These are phyloP conservation scores for Parauchenoglanis punctatus DNA, from an alignment of 2,797 vertebrate species.

Conservation along the genomic window DNA sequence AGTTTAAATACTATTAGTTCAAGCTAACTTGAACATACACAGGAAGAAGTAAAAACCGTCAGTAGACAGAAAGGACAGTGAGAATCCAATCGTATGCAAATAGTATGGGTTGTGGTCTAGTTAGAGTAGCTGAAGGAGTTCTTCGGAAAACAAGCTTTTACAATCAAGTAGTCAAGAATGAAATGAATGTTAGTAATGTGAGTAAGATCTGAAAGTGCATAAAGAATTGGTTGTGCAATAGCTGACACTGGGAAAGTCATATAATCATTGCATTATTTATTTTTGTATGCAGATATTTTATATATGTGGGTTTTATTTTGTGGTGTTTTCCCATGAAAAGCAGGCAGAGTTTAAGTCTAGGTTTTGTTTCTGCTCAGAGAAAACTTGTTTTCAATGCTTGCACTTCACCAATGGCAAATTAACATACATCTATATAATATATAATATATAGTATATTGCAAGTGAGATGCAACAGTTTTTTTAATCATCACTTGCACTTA, in stretches of 20 bases:
- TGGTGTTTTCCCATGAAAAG: conserved; percentile 69
- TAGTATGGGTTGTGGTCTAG: background rate
- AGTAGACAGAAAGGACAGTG: conserved; percentile 60
- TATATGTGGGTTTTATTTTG: conserved; percentile 74
- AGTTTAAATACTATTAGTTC: conserved; percentile 16
- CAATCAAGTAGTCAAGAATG: background rate
- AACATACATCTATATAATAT: conserved; percentile 41
- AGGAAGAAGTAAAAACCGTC: conserved; percentile 30
- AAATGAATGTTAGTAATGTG: conserved; percentile 47
- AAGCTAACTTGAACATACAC: background rate
- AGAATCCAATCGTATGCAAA: conserved; percentile 33
- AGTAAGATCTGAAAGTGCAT: conserved; percentile 69
- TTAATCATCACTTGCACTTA: too few species aligned
- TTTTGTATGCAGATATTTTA: conserved; percentile 81
- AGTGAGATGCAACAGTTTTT: too few species aligned
- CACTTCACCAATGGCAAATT: conserved; percentile 60
- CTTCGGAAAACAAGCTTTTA: background rate
- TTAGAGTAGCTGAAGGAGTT: background rate
- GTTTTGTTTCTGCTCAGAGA: conserved; percentile 42
- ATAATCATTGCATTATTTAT: conserved; percentile 76
- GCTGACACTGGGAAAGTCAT: conserved; percentile 72
- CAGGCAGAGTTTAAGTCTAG: conserved; percentile 58
- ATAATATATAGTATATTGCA: too few species aligned
- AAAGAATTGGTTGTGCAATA: conserved; percentile 74
- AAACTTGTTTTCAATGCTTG: conserved; percentile 74